These are phyloP conservation scores for Sebastes goodei DNA, from an alignment of 2,797 vertebrate genomes.

Conservation along the genomic window DNA sequence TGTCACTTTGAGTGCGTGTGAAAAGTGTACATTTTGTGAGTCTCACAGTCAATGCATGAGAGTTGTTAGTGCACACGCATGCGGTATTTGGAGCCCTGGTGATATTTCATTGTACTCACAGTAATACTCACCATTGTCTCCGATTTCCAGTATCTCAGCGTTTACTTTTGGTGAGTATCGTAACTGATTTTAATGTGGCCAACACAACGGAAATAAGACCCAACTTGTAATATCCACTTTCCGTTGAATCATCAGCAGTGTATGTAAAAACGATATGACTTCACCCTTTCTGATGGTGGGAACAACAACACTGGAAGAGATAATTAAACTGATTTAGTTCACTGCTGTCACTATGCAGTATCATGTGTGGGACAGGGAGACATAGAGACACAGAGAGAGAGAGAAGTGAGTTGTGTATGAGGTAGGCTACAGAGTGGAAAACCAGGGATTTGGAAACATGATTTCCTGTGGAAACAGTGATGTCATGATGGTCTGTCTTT, in stretches of 20 bases:
- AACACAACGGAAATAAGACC: slow-evolving; percentile 17
- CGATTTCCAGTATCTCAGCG: background rate
- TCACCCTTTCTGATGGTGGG: slow-evolving; percentile 28
- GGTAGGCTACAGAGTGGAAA: slow-evolving; percentile 72
- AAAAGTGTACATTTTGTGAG: background rate
- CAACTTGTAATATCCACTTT: slow-evolving; percentile 8
- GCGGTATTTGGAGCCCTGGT: background rate
- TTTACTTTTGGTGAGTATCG: background rate
- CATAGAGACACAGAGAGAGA: background rate
- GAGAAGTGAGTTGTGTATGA: slow-evolving; percentile 43
- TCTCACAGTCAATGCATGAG: background rate
- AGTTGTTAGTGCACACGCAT: background rate
- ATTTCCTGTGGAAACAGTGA: slow-evolving; percentile 85
- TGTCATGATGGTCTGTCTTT: slow-evolving; percentile 73
- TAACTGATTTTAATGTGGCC: background rate
- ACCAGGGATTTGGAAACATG: slow-evolving; percentile 72
- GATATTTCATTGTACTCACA: background rate
- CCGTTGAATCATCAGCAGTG: slow-evolving; percentile 2
- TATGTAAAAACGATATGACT: slow-evolving; percentile 24
- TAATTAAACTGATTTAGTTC: slow-evolving; percentile 43
- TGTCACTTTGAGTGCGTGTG: background rate
- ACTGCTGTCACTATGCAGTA: slow-evolving; percentile 27
- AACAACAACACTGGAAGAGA: slow-evolving; percentile 5
- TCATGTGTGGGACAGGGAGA: slow-evolving; percentile 22
- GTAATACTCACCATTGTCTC: background rate